These are phyloP conservation scores for Lasioglossum oenotherae DNA, from an alignment of 2,888 invertebrate species.

Conservation along the genomic window DNA sequence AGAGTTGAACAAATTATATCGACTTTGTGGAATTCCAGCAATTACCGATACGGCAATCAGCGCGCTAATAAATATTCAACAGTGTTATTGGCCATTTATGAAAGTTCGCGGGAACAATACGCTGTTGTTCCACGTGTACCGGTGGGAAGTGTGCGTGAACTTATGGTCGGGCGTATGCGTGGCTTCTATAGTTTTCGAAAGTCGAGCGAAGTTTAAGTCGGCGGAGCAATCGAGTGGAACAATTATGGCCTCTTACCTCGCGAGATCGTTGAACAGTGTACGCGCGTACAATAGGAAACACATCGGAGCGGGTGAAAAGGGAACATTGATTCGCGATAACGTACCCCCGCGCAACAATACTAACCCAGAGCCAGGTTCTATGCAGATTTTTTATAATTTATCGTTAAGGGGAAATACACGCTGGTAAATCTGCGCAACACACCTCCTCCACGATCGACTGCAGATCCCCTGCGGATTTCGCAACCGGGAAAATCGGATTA, in stretches of 20 bases:
- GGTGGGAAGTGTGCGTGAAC: neutral
- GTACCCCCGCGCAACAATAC: neutral
- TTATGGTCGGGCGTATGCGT: neutral
- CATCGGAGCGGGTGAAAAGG: neutral
- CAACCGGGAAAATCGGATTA: neutral
- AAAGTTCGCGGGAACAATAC: neutral
- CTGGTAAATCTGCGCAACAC: neutral
- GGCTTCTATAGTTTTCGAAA: conserved; percentile 14
- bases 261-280: conserved; percentile 1
- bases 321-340: conserved; percentile 21
- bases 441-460: neutral
- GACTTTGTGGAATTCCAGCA: neutral
- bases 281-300: conserved; percentile 4
- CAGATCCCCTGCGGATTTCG: neutral
- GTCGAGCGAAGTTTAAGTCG: conserved; percentile 24
- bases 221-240: neutral
- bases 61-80: neutral
- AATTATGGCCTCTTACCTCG: neutral
- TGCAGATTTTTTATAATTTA: neutral
- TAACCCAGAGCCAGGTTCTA: neutral
- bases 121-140: neutral
- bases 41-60: neutral
- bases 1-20: neutral
- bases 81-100: neutral
- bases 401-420: neutral